Conservation (phyloP, 2,797 vertebrate species). For the Crocidura indochinensis region DNA sequence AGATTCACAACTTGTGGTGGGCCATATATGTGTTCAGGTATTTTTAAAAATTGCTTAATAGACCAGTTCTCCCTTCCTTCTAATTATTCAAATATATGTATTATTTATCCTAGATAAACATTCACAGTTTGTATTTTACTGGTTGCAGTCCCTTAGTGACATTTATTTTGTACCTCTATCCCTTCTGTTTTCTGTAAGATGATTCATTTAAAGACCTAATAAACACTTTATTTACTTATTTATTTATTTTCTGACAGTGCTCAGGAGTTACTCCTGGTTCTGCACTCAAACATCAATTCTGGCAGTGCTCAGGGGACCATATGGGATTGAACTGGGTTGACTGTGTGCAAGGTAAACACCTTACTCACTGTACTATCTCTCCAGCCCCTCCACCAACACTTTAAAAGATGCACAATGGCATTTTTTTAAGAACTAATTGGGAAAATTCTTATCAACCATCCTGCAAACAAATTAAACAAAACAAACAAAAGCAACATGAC, state of each 20-base stretch:
- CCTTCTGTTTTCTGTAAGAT: constrained; percentile 55
- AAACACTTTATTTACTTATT: no score
- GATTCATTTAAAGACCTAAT: constrained; percentile 5
- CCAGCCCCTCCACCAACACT: neutral
- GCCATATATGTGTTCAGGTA: neutral
- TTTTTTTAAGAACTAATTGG: constrained; percentile 47
- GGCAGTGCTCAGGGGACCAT: no score
- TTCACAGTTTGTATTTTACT: neutral
- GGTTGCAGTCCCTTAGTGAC: neutral
- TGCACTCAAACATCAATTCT: no score
- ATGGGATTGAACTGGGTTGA: no score
- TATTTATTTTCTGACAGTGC: no score
- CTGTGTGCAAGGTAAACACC: no score
- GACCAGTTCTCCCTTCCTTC: neutral
- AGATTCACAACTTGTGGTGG: neutral
- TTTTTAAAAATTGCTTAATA: no score
- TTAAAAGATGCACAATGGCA: constrained; percentile 31
- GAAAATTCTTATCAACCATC: constrained; percentile 52
- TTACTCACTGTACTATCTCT: no score
- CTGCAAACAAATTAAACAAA: constrained; percentile 59
- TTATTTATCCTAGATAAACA: neutral
- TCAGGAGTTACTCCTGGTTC: no score
- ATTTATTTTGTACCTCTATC: constrained; percentile 47
- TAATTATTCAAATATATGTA: neutral
- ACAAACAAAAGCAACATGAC: constrained; percentile 6